These are phyloP conservation scores for Nebria brevicollis DNA, from an alignment of 2,888 invertebrate species.

Conservation along the genomic window DNA sequence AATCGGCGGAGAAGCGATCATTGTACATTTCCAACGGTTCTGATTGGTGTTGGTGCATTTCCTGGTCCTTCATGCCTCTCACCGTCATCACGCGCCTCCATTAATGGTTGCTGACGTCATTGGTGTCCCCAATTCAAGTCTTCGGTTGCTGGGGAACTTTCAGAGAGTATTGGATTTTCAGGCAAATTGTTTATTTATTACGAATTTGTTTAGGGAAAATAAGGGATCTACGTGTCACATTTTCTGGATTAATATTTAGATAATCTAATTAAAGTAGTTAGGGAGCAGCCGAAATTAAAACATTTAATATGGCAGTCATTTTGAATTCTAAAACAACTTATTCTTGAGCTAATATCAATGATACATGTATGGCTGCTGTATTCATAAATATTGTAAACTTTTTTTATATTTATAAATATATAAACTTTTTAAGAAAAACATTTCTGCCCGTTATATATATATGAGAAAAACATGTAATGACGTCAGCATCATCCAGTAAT, in stretches of 20 bases:
- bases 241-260: background rate
- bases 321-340: too few species aligned
- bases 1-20: background rate
- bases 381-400: background rate
- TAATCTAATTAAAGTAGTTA: background rate
- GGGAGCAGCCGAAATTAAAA: background rate
- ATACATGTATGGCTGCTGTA: too few species aligned
- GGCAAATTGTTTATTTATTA: background rate
- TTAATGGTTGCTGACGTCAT: conserved; percentile 25
- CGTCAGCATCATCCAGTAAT: background rate
- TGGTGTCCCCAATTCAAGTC: background rate
- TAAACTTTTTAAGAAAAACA: background rate
- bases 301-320: too few species aligned
- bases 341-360: too few species aligned
- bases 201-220: background rate
- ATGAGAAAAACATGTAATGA: background rate
- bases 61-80: background rate
- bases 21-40: conserved; percentile 4
- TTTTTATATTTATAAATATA: background rate
- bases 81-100: background rate
- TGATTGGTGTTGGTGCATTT: conserved; percentile 7
- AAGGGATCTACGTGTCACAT: background rate
- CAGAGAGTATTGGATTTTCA: background rate
- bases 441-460: background rate
- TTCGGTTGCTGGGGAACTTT: background rate